These are phyloP conservation scores for Leptinotarsa haldemani DNA, from an alignment of 2,888 invertebrate genomes.

Conservation along the genomic window DNA sequence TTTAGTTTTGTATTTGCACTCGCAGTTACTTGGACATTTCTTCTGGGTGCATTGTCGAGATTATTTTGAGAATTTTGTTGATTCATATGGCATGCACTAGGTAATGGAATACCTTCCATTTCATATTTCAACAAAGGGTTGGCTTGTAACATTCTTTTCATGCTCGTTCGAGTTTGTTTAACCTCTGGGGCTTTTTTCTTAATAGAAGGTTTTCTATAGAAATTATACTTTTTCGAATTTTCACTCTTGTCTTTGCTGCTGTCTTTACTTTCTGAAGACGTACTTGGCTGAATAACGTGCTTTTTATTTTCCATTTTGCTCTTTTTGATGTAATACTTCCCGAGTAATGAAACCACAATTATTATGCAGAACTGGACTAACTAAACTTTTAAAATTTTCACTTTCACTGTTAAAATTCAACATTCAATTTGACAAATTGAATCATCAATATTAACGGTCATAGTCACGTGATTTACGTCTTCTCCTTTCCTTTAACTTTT, in stretches of 20 bases:
- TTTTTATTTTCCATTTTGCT: conserved; percentile 14
- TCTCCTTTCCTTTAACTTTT: too few relatives aligned
- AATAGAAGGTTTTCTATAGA: conserved; percentile 44
- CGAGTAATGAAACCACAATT: not conserved
- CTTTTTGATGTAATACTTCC: not conserved
- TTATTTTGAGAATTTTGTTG: not conserved
- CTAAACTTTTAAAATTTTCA: not conserved
- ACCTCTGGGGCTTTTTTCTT: conserved; percentile 52
- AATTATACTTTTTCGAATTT: conserved; percentile 40
- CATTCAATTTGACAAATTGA: conserved; percentile 9
- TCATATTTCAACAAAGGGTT: conserved; percentile 52
- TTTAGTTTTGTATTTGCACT: conserved; percentile 13
- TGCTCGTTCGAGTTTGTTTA: conserved; percentile 57
- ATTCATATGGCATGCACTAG: not conserved
- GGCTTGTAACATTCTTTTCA: conserved; percentile 52
- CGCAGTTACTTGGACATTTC: not conserved
- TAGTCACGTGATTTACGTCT: not conserved
- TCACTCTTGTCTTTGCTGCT: conserved; percentile 26
- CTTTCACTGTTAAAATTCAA: not conserved
- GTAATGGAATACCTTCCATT: conserved; percentile 34
- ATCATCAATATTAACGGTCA: not conserved
- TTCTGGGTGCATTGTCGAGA: not conserved
- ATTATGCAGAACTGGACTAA: not conserved
- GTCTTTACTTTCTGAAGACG: conserved; percentile 12
- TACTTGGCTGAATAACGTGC: not conserved